Evolutionary conservation across 2,888 invertebrate species (phyloP).

Genomic region (Lumbricus terrestris): DNA sequence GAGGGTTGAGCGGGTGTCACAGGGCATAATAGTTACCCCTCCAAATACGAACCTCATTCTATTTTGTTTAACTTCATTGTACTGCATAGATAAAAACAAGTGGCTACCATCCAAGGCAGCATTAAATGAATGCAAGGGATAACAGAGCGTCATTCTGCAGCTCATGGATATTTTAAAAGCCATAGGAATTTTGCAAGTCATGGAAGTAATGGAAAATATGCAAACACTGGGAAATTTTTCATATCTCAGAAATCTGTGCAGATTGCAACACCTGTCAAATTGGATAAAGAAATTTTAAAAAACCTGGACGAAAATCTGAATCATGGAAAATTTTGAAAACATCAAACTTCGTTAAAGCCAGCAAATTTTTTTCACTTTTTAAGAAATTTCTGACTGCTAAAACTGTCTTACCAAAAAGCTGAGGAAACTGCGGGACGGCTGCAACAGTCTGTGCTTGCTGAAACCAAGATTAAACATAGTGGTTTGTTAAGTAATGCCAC

Average conservation of each 20-base stretch:
- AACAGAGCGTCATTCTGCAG: not conserved
- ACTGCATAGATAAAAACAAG: not conserved
- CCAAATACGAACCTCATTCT: not conserved
- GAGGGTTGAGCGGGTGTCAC: not conserved
- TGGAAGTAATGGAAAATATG: not conserved
- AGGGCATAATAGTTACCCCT: not conserved
- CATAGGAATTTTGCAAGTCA: not conserved
- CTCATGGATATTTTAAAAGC: too few relatives aligned
- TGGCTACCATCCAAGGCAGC: not conserved
- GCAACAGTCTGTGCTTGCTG: constrained; percentile 5
- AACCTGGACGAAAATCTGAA: too few relatives aligned
- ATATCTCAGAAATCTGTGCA: too few relatives aligned
- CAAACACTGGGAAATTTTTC: not conserved
- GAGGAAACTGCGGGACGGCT: not conserved
- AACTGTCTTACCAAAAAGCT: constrained; percentile 55
- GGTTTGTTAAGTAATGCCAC: too few relatives aligned
- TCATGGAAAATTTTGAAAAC: not conserved
- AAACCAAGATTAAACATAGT: not conserved
- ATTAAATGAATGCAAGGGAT: not conserved
- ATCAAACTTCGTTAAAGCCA: not conserved
- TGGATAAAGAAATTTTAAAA: too few relatives aligned
- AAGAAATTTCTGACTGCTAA: not conserved
- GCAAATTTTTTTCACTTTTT: not conserved
- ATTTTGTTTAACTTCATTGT: not conserved
- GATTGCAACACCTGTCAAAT: not conserved